Evolutionary conservation across 2,113 vertebrate species (phyloP).

Genomic region (Beaufortia kweichowensis): DNA sequence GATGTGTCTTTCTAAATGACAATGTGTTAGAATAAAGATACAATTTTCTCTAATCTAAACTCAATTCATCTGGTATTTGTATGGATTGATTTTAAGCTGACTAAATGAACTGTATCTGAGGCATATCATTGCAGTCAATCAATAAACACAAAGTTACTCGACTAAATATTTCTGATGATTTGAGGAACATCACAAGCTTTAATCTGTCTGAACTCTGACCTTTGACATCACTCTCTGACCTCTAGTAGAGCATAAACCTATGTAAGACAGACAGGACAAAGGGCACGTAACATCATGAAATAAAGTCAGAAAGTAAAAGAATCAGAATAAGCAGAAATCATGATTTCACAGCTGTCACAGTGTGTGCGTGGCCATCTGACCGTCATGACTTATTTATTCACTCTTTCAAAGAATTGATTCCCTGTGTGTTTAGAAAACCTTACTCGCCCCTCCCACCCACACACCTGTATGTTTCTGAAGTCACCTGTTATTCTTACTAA

Average conservation of each 20-base stretch:
- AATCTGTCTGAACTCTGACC: conserved; percentile 1
- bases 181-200: not conserved
- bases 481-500: no score
- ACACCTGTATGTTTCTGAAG: no score
- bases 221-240: not conserved
- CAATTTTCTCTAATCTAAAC: no score
- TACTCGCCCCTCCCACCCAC: no score
- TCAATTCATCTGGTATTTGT: no score
- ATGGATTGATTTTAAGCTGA: no score
- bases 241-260: conserved; percentile 8
- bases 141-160: not conserved
- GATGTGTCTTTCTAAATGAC: no score
- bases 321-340: no score
- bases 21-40: no score
- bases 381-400: not conserved
- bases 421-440: not conserved
- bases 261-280: not conserved
- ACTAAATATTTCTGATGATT: not conserved
- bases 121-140: not conserved
- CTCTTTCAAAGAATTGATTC: not conserved
- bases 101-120: not conserved
- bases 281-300: conserved; percentile 2
- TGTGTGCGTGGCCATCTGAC: no score
- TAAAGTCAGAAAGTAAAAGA: no score
- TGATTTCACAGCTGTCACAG: no score